These are phyloP conservation scores for Sesia bembeciformis DNA, from an alignment of 2,888 invertebrate species.

Conservation along the genomic window DNA sequence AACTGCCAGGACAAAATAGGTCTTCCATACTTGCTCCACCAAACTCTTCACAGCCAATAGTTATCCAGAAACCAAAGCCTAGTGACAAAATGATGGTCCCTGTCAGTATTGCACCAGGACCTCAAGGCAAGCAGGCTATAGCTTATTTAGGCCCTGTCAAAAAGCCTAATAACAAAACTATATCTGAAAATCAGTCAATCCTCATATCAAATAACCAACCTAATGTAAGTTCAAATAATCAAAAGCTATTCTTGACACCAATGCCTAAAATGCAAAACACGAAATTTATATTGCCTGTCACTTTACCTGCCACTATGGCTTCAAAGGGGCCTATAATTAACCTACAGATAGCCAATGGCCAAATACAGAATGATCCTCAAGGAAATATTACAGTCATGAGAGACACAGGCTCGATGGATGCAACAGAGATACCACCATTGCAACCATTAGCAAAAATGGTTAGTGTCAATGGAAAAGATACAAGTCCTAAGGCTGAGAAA, in stretches of 20 bases:
- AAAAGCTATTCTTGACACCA: slow-evolving; percentile 74
- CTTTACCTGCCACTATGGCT: slow-evolving; percentile 69
- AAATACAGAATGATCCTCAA: slow-evolving; percentile 75
- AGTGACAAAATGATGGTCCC: slow-evolving; percentile 68
- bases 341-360: slow-evolving; percentile 79
- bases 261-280: slow-evolving; percentile 74
- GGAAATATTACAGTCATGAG: slow-evolving; percentile 77
- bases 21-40: slow-evolving; percentile 55
- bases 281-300: slow-evolving; percentile 69
- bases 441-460: slow-evolving; percentile 52
- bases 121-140: slow-evolving; percentile 60
- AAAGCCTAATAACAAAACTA: slow-evolving; percentile 49
- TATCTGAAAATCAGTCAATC: slow-evolving; percentile 58
- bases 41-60: slow-evolving; percentile 64
- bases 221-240: slow-evolving; percentile 54
- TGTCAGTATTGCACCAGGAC: slow-evolving; percentile 53
- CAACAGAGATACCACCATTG: slow-evolving; percentile 55
- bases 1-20: slow-evolving; percentile 43
- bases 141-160: slow-evolving; percentile 74
- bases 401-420: slow-evolving; percentile 43
- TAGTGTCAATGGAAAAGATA: slow-evolving; percentile 49
- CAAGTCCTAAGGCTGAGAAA: slow-evolving; percentile 45
- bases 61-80: slow-evolving; percentile 71
- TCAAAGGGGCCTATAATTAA: slow-evolving; percentile 77
- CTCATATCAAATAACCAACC: slow-evolving; percentile 61